A percentile compares a stretch with the other conserved stretches of the same genome.
Conservation (phyloP, 2,113 vertebrate genomes). For the Peromyscus leucopus region DNA sequence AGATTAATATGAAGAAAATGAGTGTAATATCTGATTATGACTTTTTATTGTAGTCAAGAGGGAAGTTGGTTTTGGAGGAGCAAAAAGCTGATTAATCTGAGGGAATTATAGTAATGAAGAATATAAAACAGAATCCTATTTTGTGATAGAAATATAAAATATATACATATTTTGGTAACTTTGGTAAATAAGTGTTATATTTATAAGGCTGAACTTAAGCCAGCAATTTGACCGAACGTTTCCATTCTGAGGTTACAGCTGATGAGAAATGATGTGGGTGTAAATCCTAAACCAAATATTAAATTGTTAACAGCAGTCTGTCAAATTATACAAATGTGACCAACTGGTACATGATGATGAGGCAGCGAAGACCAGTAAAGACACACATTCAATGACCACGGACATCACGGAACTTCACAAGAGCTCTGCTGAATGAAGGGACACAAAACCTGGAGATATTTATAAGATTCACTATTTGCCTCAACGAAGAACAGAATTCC, state of each 20-base stretch:
- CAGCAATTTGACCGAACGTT: background rate
- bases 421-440: background rate
- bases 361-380: background rate
- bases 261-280: background rate
- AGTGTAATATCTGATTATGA: background rate
- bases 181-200: background rate
- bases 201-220: background rate
- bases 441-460: background rate
- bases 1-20: background rate
- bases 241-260: background rate
- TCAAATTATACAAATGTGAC: background rate
- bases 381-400: background rate
- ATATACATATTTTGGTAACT: background rate
- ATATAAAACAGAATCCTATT: background rate
- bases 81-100: background rate
- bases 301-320: background rate
- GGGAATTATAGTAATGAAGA: background rate
- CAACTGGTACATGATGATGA: background rate
- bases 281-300: background rate
- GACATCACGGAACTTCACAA: background rate
- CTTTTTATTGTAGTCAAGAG: background rate
- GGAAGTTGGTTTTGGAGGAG: background rate
- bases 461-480: background rate
- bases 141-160: background rate
- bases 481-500: background rate